phyloP scores from a whole-genome alignment of 2,888 invertebrate species.

The Melanostoma scalare region DNA sequence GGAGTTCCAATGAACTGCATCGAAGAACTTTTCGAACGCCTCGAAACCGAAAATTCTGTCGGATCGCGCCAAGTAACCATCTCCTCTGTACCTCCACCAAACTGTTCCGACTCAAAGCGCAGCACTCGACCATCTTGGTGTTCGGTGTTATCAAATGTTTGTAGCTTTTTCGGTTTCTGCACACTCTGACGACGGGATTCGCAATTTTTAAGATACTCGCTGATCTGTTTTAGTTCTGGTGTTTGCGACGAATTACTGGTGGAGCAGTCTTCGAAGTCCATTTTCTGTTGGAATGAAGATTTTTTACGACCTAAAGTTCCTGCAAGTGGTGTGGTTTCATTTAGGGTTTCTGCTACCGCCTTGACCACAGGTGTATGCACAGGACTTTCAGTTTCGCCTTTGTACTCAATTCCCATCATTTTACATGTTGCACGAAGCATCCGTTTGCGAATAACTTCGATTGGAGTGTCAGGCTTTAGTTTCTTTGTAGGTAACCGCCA shows the following conservation, averaged over 20 bases:
- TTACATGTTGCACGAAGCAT: slow-evolving; percentile 79
- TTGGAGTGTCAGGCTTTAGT: slow-evolving; percentile 79
- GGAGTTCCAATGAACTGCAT: slow-evolving; percentile 79
- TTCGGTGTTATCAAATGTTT: slow-evolving; percentile 54
- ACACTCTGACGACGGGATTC: slow-evolving; percentile 78
- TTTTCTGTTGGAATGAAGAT: slow-evolving; percentile 76
- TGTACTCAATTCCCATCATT: slow-evolving; percentile 78
- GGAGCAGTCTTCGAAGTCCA: slow-evolving; percentile 79
- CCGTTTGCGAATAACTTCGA: slow-evolving; percentile 78
- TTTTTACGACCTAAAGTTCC: slow-evolving; percentile 66
- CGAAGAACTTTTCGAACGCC: slow-evolving; percentile 74
- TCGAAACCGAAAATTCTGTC: slow-evolving; percentile 78
- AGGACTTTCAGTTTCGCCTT: slow-evolving; percentile 54
- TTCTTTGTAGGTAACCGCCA: slow-evolving; percentile 80
- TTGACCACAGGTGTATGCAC: slow-evolving; percentile 27
- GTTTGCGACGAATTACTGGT: slow-evolving; percentile 73
- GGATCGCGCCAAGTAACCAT: slow-evolving; percentile 90
- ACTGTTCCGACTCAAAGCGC: slow-evolving; percentile 79
- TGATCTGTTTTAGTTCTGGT: slow-evolving; percentile 79
- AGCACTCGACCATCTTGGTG: slow-evolving; percentile 77
- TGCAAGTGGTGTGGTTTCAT: slow-evolving; percentile 64
- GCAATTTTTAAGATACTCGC: slow-evolving; percentile 79
- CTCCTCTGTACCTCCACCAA: slow-evolving; percentile 82
- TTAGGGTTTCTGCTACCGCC: slow-evolving; percentile 53
- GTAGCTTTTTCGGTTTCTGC: slow-evolving; percentile 67